phyloP scores from a whole-genome alignment of 2,888 invertebrate genomes.

The Acleris emargana region DNA sequence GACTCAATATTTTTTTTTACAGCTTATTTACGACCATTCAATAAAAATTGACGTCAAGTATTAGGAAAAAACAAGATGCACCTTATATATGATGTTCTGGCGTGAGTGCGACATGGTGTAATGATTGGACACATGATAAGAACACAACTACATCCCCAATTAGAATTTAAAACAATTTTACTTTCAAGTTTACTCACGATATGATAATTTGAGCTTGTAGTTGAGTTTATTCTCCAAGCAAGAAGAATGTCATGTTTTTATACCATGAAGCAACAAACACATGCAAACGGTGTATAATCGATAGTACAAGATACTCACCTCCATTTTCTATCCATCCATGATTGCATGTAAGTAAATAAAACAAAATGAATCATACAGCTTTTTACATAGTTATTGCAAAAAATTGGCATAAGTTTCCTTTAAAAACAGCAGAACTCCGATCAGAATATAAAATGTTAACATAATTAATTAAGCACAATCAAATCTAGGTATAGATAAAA shows the following conservation, averaged over 20 bases:
- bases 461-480: neutral
- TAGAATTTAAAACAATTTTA: no score
- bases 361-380: conserved; percentile 58
- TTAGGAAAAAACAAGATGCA: neutral
- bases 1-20: neutral
- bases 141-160: no score
- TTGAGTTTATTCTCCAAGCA: neutral
- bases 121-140: neutral
- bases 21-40: no score
- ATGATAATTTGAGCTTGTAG: neutral
- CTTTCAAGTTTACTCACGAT: no score
- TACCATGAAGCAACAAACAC: conserved; percentile 36
- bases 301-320: conserved; percentile 64
- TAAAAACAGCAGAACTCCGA: neutral
- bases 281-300: conserved; percentile 43
- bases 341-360: conserved; percentile 78
- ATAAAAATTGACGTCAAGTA: conserved; percentile 1
- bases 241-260: neutral
- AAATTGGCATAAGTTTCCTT: neutral
- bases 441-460: neutral
- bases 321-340: conserved; percentile 75
- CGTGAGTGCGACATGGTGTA: neutral
- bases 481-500: no score
- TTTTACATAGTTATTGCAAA: conserved; percentile 36
- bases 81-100: neutral